Conservation (phyloP, 2,888 invertebrate genomes). For the Eristalis arbustorum region DNA sequence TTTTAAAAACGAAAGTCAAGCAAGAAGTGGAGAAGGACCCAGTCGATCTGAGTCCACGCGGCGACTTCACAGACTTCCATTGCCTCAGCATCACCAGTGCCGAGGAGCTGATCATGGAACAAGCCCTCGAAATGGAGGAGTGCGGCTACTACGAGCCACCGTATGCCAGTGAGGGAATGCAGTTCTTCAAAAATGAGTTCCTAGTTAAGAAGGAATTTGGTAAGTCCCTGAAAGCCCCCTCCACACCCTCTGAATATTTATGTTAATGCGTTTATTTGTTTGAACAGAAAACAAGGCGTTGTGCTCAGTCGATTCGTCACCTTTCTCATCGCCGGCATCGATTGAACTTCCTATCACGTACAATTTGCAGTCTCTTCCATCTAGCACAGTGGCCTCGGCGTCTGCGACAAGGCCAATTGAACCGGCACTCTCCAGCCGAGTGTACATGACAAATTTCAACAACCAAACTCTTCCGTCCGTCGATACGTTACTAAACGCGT, state of each 20-base stretch:
- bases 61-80: conserved; percentile 76
- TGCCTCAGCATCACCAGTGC: conserved; percentile 78
- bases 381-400: conserved; percentile 62
- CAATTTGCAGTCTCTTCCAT: conserved; percentile 48
- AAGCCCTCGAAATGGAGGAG: conserved; percentile 80
- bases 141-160: conserved; percentile 76
- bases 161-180: conserved; percentile 75
- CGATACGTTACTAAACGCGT: conserved; percentile 75
- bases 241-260: neutral
- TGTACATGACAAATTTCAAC: conserved; percentile 71
- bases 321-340: conserved; percentile 78
- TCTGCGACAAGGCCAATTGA: conserved; percentile 46
- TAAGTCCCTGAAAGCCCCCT: conserved; percentile 68
- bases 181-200: conserved; percentile 77
- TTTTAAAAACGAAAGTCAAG: conserved; percentile 73
- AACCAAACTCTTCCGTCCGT: conserved; percentile 79
- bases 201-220: conserved; percentile 76
- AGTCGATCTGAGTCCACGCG: neutral
- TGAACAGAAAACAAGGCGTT: conserved; percentile 74
- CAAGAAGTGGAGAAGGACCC: conserved; percentile 47
- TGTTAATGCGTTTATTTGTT: neutral
- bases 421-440: conserved; percentile 63
- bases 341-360: conserved; percentile 74
- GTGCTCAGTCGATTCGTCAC: conserved; percentile 78
- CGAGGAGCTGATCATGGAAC: conserved; percentile 79